phyloP scores from a whole-genome alignment of 2,888 invertebrate genomes.

The Noctua comes region DNA sequence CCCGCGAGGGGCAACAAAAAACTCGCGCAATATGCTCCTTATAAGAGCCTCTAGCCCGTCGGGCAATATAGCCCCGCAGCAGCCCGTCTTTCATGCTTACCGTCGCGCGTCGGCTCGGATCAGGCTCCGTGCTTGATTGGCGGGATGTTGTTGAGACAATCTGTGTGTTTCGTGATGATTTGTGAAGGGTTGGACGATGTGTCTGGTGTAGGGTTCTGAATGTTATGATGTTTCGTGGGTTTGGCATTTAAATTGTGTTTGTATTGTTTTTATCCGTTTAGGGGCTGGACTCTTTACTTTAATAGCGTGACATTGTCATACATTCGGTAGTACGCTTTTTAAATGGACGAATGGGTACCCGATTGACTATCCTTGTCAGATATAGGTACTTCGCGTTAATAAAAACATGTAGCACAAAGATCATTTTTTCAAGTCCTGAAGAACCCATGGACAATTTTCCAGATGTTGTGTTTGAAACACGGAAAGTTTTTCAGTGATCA shows the following conservation, averaged over 20 bases:
- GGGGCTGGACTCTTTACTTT: neutral
- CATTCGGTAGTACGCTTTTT: neutral
- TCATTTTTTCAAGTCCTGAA: neutral
- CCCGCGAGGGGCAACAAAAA: conserved; percentile 71
- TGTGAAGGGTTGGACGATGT: conserved; percentile 16
- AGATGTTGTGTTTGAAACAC: no score
- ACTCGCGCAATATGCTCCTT: conserved; percentile 82
- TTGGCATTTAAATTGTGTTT: conserved; percentile 31
- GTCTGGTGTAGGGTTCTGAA: conserved; percentile 13
- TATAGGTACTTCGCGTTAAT: no score
- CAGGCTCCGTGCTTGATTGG: conserved; percentile 70
- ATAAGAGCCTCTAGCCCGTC: conserved; percentile 67
- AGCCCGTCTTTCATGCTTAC: conserved; percentile 21
- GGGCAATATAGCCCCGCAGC: conserved; percentile 25
- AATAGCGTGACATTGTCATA: neutral
- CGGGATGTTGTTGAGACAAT: conserved; percentile 76
- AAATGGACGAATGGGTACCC: no score
- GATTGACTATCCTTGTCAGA: no score
- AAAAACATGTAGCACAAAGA: no score
- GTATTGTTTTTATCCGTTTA: conserved; percentile 24
- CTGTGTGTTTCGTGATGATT: conserved; percentile 44
- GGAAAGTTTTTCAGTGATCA: neutral
- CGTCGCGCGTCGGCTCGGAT: conserved; percentile 56
- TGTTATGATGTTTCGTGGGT: conserved; percentile 32
- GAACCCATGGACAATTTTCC: no score